Percentiles rank a stretch among this genome's conserved stretches.
Conservation (phyloP, 2,113 vertebrate genomes). For the Hemibagrus wyckioides region DNA sequence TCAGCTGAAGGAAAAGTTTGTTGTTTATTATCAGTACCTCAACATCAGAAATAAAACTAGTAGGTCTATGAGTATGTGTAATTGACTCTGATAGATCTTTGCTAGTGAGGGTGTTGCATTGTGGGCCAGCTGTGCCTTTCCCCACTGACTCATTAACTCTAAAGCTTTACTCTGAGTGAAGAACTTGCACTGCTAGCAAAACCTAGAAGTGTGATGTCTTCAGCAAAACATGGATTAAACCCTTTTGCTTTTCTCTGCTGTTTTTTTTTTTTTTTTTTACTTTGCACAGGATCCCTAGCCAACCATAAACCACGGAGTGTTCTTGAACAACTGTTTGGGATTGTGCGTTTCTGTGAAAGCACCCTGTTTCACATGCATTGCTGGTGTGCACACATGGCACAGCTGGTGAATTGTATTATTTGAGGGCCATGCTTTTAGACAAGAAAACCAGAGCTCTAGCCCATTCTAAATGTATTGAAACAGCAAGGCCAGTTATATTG, state of each 20-base stretch:
- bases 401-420: background rate
- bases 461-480: background rate
- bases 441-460: background rate
- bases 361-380: background rate
- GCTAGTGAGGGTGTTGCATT: slow-evolving; percentile 61
- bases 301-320: slow-evolving; percentile 7
- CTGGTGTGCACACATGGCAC: background rate
- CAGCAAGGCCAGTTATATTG: background rate
- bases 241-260: slow-evolving; percentile 43
- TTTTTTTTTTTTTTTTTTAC: slow-evolving; percentile 19
- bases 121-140: slow-evolving; percentile 63
- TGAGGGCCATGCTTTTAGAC: background rate
- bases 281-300: slow-evolving; percentile 21
- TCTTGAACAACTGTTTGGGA: slow-evolving; percentile 10
- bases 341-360: slow-evolving; percentile 1
- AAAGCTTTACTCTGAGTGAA: slow-evolving; percentile 48
- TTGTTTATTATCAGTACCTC: background rate
- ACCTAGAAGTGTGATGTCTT: slow-evolving; percentile 56
- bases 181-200: slow-evolving; percentile 58
- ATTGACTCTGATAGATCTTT: slow-evolving; percentile 58
- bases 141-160: slow-evolving; percentile 69
- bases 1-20: background rate
- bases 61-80: slow-evolving; percentile 61
- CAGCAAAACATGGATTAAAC: slow-evolving; percentile 51
- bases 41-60: slow-evolving; percentile 34